phyloP scores from a whole-genome alignment of 2,113 vertebrate genomes.

The Phalacrocorax aristotelis region DNA sequence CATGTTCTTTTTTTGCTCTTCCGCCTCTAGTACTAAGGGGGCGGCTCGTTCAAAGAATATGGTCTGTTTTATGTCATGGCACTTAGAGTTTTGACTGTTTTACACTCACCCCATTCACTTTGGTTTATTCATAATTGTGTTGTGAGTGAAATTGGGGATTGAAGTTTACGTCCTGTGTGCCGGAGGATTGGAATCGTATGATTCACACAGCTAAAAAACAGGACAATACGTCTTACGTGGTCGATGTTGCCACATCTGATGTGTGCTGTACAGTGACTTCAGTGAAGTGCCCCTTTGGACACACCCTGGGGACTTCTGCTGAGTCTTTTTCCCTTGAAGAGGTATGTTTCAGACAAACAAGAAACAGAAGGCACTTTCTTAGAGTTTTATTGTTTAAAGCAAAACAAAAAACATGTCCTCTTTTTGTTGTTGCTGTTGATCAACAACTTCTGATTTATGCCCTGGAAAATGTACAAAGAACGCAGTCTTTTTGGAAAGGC shows the following conservation, averaged over 20 bases:
- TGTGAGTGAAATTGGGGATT: background rate
- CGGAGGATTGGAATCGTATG: background rate
- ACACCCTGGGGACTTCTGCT: background rate
- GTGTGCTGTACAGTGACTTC: slow-evolving; percentile 10
- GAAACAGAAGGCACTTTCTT: background rate
- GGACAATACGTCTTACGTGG: slow-evolving; percentile 8
- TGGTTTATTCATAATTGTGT: background rate
- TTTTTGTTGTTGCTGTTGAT: background rate
- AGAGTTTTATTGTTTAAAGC: background rate
- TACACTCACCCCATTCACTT: background rate
- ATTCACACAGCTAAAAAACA: background rate
- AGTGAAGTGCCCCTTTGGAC: slow-evolving; percentile 25
- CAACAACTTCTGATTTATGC: background rate
- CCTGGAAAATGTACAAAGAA: background rate
- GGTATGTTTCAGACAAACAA: background rate
- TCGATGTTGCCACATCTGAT: slow-evolving; percentile 54
- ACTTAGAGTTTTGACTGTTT: background rate
- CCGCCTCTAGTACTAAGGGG: background rate
- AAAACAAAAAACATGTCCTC: background rate
- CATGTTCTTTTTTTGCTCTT: background rate
- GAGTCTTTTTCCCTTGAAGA: background rate
- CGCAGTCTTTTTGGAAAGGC: background rate
- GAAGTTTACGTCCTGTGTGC: background rate
- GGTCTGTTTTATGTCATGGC: background rate
- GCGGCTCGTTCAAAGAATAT: fast-evolving